Percentiles rank a stretch among this genome's conserved stretches.
Evolutionary conservation across 1,140 invertebrate genomes (phyloP).

Genomic region (Whitmania pigra): DNA sequence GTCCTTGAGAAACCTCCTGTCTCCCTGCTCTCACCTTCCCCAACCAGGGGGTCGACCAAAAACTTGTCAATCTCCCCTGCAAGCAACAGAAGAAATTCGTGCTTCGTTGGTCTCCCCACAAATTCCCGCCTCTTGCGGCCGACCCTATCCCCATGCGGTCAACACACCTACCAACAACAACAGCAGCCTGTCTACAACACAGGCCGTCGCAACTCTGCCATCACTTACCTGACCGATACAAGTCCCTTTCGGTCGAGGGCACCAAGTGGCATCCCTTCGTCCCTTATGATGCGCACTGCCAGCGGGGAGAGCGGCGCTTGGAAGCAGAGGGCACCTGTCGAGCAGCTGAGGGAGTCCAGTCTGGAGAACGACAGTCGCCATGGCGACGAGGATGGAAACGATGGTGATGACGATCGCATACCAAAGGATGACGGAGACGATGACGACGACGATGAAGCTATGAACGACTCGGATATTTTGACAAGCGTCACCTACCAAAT

Average conservation of each 20-base stretch:
- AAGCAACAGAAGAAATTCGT: background rate
- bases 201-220: constrained; percentile 5
- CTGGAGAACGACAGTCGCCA: background rate
- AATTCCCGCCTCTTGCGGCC: background rate
- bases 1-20: background rate
- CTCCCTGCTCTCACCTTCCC: background rate
- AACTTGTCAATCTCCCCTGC: background rate
- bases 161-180: background rate
- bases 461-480: background rate
- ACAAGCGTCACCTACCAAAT: constrained; percentile 17
- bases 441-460: constrained; percentile 11
- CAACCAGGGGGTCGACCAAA: background rate
- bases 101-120: background rate
- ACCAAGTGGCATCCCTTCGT: too few relatives aligned
- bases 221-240: constrained; percentile 17
- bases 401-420: background rate
- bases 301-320: too few relatives aligned
- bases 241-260: background rate
- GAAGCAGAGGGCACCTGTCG: background rate
- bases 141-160: background rate
- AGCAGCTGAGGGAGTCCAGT: background rate
- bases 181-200: constrained; percentile 1
- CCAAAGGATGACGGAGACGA: constrained; percentile 13
- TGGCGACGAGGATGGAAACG: background rate
- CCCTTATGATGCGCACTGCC: too few relatives aligned